Evolutionary conservation across 2,113 vertebrate genomes (phyloP), one percentile per base, ranked within the genome.

Genomic region (Mohoua ochrocephala): DNA sequence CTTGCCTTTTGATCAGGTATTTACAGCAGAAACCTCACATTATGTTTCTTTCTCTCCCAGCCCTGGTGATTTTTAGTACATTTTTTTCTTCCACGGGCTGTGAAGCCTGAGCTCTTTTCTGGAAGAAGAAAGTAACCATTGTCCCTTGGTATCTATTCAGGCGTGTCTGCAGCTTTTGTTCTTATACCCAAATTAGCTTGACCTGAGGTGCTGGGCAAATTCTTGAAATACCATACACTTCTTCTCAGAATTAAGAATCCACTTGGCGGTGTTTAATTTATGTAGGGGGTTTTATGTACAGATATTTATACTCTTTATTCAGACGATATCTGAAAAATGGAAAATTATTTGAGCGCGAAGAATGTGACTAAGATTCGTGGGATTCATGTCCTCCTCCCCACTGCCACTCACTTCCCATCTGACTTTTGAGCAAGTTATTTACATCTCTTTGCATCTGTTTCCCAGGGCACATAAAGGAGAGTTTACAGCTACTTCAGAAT

Each of bases 31-130:
- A 95, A 95, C 44, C 47, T 70, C 89, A 87, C 39, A 71, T 79
- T 80, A 57, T 35, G 17, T 84, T 95, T 95, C 90, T 78, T 95
- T 91, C 64, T 91, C 39, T 96, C n/a, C 52, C 65, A 91, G 68
- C 82, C 37, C 37, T 86, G 52, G 39, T 92, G 63, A 91, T 86
- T 95, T 96, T 95, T 89, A 93, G 92, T 70, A 91, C 59, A 85
- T 63, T 42, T 93, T 88, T 74, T 90, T 77, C 15, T 93, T 83
- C 56, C 52, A 31, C 3, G 11, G 47, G 6, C 93, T 96, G 50
- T 85, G 76, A 96, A 96, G 86, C 69, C 91, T 85, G 70, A 96
- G 37, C 52, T 91, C 21, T 77, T 93, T 92, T 64, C 31, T 39
- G 81, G 57, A 90, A 93, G 56, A 91, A 93, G 89, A 67, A 67